These are phyloP conservation scores for Theonella swinhoei DNA, from an alignment of 37 sponge, comb jelly and placozoan species.

Conservation along the genomic window DNA sequence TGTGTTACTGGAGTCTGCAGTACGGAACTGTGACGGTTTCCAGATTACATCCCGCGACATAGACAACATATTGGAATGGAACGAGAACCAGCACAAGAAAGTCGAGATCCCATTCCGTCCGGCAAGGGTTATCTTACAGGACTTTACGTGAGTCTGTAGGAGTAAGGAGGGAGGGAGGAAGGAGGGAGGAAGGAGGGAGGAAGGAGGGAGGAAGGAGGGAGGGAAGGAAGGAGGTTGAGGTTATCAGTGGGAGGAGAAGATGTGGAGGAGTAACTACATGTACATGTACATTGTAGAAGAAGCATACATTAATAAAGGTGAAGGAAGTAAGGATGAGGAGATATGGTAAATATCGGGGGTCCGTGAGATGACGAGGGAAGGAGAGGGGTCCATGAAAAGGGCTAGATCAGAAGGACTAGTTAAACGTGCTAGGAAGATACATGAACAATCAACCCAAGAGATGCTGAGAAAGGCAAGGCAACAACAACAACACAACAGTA, in stretches of 20 bases:
- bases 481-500: too few relatives aligned
- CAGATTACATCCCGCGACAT: constrained; percentile 62
- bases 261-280: too few relatives aligned
- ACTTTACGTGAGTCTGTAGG: constrained; percentile 76
- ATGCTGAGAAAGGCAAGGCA: too few relatives aligned
- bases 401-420: too few relatives aligned
- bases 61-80: constrained; percentile 76
- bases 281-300: too few relatives aligned
- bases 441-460: too few relatives aligned
- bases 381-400: too few relatives aligned
- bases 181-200: background rate
- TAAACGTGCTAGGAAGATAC: too few relatives aligned
- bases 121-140: constrained; percentile 85
- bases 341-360: too few relatives aligned
- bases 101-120: constrained; percentile 93
- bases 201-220: background rate
- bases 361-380: too few relatives aligned
- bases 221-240: background rate
- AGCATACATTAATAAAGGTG: too few relatives aligned
- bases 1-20: constrained; percentile 83
- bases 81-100: constrained; percentile 46
- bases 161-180: background rate
- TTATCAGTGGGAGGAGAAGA: background rate
- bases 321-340: too few relatives aligned
- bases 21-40: constrained; percentile 88